Base-by-base conservation (phyloP, 2,797 vertebrate genomes). In the Ciconia nigra region DNA sequence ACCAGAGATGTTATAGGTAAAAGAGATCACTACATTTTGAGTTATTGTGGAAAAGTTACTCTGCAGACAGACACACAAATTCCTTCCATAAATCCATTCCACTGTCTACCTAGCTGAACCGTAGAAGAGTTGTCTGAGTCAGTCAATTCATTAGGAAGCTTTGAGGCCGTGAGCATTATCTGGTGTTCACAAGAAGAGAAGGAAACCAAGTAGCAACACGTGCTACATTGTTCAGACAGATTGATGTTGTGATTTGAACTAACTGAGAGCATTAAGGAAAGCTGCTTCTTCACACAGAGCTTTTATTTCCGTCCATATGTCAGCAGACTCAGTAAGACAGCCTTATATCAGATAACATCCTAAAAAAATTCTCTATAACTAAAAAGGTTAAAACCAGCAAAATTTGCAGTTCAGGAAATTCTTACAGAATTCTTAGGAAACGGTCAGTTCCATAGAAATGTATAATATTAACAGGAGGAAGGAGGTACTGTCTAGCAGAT, bases 211-310 rank as follows among this genome's bases (percentile, higher is more conserved):
- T 29, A 62, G 39, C 69, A 79, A 90, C 62, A 89, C 4, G 21
- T 86, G 83, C 83, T 84, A 66, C 73, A 90, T 65, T 84, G 85
- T 96, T 94, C 90, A 90, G 90, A 69, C 73, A 90, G 96, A 96
- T 87, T 94, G 78, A 73, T 90, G 70, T 47, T 87, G 83, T 13
- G 6, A 96, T 89, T 83, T 54, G 55, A 96, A 80, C 88, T 97
- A 96, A 95, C 52, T 93, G 86, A 93, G 80, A 94, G 70, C 71
- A 87, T 95, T 90, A 96, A 94, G 79, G 88, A 93, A 93, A 95
- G 47, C 83, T 90, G 77, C 62, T 90, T 87, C 88, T 79, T 94
- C 80, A 81, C 51, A 76, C 10, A 51, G 73, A 87, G 86, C 88
- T 90, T 96, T 93, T 94, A 83, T 83, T 95, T 94, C 90, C 82